Evolutionary conservation across 2,797 vertebrate species (phyloP).

Genomic region (Lacerta viridis): DNA sequence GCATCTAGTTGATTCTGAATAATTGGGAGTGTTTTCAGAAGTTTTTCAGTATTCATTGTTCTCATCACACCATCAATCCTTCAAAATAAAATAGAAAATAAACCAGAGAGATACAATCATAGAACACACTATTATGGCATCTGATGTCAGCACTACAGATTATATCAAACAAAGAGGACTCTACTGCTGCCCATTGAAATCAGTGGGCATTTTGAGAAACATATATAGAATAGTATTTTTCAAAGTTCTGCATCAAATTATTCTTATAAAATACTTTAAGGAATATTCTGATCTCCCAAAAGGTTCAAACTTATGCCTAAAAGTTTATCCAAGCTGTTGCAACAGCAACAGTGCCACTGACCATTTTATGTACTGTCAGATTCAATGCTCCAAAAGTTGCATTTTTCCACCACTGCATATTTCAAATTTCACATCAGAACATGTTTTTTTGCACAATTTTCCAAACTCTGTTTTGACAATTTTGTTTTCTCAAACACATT

Average conservation of each 20-base stretch:
- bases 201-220: not conserved
- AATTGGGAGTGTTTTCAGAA: conserved; percentile 94
- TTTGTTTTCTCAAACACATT: not conserved
- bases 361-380: not conserved
- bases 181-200: not conserved
- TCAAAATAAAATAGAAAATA: conserved; percentile 51
- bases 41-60: conserved; percentile 92
- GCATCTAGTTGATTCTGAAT: conserved; percentile 96
- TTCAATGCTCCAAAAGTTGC: not conserved
- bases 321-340: not conserved
- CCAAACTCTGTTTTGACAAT: not conserved
- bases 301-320: not conserved
- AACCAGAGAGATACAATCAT: not conserved
- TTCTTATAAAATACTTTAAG: not conserved
- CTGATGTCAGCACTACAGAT: not conserved
- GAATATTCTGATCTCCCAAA: not conserved
- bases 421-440: not conserved
- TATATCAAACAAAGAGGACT: not conserved
- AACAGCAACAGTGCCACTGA: not conserved
- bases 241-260: not conserved
- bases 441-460: not conserved
- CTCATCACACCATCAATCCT: conserved; percentile 94
- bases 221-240: not conserved
- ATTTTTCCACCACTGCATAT: not conserved
- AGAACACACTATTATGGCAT: not conserved